These are phyloP conservation scores for Patella ulyssiponensis DNA, from an alignment of 2,888 invertebrate species.

Conservation along the genomic window DNA sequence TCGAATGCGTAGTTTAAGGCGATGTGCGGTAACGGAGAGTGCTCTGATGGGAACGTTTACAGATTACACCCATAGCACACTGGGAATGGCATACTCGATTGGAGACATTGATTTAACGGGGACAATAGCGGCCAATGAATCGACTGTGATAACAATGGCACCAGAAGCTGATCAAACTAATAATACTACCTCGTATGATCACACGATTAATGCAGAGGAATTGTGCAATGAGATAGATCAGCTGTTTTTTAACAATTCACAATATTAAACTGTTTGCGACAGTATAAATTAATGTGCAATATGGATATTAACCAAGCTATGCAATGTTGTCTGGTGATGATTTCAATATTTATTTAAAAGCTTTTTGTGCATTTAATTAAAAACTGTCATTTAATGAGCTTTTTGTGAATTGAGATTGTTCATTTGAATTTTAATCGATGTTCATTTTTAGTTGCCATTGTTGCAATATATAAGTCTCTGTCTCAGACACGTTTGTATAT, in stretches of 20 bases:
- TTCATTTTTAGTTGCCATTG: too few species aligned
- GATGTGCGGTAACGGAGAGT: not conserved
- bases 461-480: too few species aligned
- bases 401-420: too few species aligned
- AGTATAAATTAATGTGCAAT: slow-evolving; percentile 1
- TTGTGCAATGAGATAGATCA: slow-evolving; percentile 68
- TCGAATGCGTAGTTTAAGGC: not conserved
- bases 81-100: slow-evolving; percentile 53
- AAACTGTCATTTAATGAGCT: too few species aligned
- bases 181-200: slow-evolving; percentile 67
- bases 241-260: slow-evolving; percentile 63
- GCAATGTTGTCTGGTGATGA: too few species aligned
- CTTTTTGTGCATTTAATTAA: too few species aligned
- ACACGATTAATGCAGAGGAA: slow-evolving; percentile 68
- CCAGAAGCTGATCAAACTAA: slow-evolving; percentile 54
- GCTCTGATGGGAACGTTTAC: slow-evolving; percentile 40
- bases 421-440: too few species aligned
- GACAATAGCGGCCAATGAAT: slow-evolving; percentile 9
- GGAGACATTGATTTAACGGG: slow-evolving; percentile 52
- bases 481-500: too few species aligned
- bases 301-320: not conserved
- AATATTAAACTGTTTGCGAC: not conserved
- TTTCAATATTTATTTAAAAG: too few species aligned
- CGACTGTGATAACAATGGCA: slow-evolving; percentile 46
- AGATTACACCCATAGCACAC: slow-evolving; percentile 48